Percentiles rank a stretch among this genome's conserved stretches.
These are phyloP conservation scores for Musca domestica DNA, from an alignment of 1,140 invertebrate genomes.

Conservation along the genomic window DNA sequence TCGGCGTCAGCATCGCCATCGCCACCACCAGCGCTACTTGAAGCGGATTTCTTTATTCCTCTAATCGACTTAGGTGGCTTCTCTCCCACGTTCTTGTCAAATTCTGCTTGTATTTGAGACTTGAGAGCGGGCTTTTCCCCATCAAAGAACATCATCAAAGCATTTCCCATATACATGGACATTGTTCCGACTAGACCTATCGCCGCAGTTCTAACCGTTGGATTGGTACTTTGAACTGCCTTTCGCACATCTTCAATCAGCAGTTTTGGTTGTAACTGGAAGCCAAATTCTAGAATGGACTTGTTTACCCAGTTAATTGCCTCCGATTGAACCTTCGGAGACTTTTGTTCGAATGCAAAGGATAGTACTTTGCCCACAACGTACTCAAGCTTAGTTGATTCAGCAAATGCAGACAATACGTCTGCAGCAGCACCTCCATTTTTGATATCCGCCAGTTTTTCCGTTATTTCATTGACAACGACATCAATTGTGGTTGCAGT, in stretches of 20 bases:
- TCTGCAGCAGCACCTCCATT: constrained; percentile 70
- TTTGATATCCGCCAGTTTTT: constrained; percentile 83
- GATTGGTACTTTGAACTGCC: constrained; percentile 79
- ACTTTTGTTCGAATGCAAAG: constrained; percentile 83
- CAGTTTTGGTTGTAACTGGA: constrained; percentile 68
- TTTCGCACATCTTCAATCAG: constrained; percentile 81
- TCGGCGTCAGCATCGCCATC: constrained; percentile 42
- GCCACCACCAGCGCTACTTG: neutral
- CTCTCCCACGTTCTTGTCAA: constrained; percentile 76
- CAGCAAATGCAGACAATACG: constrained; percentile 72
- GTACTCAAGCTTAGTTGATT: constrained; percentile 74
- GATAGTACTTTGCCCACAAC: constrained; percentile 69
- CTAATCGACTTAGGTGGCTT: constrained; percentile 70
- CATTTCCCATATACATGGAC: constrained; percentile 78
- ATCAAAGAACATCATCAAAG: constrained; percentile 77
- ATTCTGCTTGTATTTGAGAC: constrained; percentile 83
- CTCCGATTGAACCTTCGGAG: constrained; percentile 87
- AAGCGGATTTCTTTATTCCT: constrained; percentile 52
- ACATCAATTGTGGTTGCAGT: constrained; percentile 72
- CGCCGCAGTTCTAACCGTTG: constrained; percentile 72
- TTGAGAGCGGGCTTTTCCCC: constrained; percentile 81
- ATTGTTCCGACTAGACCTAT: constrained; percentile 63
- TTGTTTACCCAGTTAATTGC: constrained; percentile 75
- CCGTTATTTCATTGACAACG: constrained; percentile 76
- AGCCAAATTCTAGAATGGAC: constrained; percentile 82